Evolutionary conservation across 2,888 invertebrate species (phyloP).

Genomic region (Patella caerulea): DNA sequence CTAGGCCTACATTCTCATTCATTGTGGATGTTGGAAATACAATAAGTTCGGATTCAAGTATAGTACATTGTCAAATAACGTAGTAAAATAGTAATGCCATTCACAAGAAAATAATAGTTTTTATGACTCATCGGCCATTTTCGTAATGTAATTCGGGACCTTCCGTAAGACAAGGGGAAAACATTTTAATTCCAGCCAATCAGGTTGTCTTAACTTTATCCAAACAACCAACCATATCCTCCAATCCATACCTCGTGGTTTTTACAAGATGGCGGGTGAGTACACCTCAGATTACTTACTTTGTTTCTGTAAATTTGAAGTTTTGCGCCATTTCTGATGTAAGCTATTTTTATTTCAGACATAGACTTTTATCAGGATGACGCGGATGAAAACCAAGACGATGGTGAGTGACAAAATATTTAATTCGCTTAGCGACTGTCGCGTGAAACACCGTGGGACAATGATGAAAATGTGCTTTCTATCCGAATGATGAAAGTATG

Average conservation of each 20-base stretch:
- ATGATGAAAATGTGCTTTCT: constrained; percentile 54
- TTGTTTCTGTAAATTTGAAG: constrained; percentile 59
- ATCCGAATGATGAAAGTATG: constrained; percentile 39
- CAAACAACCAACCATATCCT: constrained; percentile 44
- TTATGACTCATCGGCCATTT: constrained; percentile 54
- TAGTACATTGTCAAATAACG: too few species aligned
- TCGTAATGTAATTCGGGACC: constrained; percentile 49
- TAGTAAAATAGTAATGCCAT: too few species aligned
- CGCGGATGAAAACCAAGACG: constrained; percentile 61
- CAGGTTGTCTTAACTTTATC: constrained; percentile 37
- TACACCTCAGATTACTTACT: constrained; percentile 64
- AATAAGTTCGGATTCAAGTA: too few species aligned
- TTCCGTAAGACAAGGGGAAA: constrained; percentile 47
- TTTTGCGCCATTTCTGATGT: constrained; percentile 46
- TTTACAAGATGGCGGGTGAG: constrained; percentile 70
- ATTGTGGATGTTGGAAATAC: too few species aligned
- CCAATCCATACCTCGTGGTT: constrained; percentile 61
- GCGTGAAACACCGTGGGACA: constrained; percentile 53
- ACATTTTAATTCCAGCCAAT: constrained; percentile 57
- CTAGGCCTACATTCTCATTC: too few species aligned
- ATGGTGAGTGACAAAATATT: constrained; percentile 57
- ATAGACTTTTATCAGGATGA: constrained; percentile 66
- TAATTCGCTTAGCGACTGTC: constrained; percentile 42
- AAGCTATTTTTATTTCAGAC: constrained; percentile 63
- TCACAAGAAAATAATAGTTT: neutral